Percentiles rank a stretch among this genome's conserved stretches.
These are phyloP conservation scores for Tiaroga cobitis DNA, from an alignment of 2,797 vertebrate genomes.

Conservation along the genomic window DNA sequence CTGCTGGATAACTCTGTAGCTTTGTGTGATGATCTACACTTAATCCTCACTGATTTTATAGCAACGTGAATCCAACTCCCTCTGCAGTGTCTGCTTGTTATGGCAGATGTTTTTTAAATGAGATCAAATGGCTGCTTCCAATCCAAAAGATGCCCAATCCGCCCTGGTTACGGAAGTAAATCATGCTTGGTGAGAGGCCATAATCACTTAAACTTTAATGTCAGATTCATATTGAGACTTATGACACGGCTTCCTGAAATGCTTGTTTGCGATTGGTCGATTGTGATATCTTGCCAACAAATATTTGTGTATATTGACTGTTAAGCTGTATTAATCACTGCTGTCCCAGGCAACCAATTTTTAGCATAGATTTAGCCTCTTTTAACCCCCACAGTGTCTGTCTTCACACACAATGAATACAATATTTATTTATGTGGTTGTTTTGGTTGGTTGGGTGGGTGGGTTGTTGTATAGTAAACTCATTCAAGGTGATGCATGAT, in stretches of 20 bases:
- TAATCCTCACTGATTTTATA: constrained; percentile 23
- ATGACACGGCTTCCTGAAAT: constrained; percentile 48
- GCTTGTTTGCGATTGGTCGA: constrained; percentile 10
- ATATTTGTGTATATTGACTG: background rate
- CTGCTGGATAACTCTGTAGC: constrained; percentile 26
- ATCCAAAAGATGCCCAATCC: constrained; percentile 58
- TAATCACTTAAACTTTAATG: constrained; percentile 52
- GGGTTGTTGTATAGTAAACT: background rate
- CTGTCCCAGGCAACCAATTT: background rate
- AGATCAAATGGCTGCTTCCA: constrained; percentile 43
- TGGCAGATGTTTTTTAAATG: constrained; percentile 43
- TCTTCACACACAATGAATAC: background rate
- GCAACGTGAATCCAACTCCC: background rate
- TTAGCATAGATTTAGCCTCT: background rate
- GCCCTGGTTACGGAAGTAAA: constrained; percentile 44
- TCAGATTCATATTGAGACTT: constrained; percentile 60
- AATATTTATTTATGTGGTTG: background rate
- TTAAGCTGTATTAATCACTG: background rate
- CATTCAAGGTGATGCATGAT: background rate
- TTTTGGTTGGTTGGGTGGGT: background rate
- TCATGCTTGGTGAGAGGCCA: constrained; percentile 41
- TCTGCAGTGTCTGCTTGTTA: constrained; percentile 6
- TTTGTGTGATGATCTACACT: constrained; percentile 32
- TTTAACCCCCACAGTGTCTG: background rate
- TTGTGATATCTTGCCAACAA: background rate